These are phyloP conservation scores for Heliconius ethilla DNA, from an alignment of 2,888 invertebrate genomes.

Conservation along the genomic window DNA sequence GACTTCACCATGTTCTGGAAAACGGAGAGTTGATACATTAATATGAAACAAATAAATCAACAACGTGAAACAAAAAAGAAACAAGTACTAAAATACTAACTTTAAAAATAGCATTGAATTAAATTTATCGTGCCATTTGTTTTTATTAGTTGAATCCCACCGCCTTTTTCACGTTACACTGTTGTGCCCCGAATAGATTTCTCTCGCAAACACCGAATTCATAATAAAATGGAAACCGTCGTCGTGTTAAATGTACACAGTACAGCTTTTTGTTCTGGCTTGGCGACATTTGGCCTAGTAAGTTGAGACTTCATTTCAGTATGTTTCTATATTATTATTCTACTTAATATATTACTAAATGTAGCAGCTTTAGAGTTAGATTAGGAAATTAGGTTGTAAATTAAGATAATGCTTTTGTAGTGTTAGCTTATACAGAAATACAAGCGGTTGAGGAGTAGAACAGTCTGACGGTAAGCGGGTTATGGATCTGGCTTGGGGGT, in stretches of 20 bases:
- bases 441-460: too few relatives aligned
- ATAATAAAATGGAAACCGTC: conserved; percentile 20
- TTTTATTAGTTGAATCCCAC: conserved; percentile 36
- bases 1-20: not conserved
- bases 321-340: not conserved
- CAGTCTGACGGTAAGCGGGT: too few relatives aligned
- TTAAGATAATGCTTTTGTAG: too few relatives aligned
- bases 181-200: conserved; percentile 27
- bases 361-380: not conserved
- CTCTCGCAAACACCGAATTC: conserved; percentile 10
- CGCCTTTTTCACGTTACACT: conserved; percentile 36
- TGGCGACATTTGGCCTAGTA: conserved; percentile 24
- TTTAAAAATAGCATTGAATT: conserved; percentile 48
- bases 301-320: conserved; percentile 11
- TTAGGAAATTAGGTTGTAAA: not conserved
- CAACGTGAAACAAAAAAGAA: not conserved
- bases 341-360: not conserved
- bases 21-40: not conserved
- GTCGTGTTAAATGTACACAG: conserved; percentile 16
- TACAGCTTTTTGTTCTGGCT: conserved; percentile 15
- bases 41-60: conserved; percentile 5
- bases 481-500: too few relatives aligned
- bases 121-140: conserved; percentile 47
- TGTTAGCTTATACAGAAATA: too few relatives aligned
- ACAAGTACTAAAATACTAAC: conserved; percentile 40